A percentile compares a stretch with the other conserved stretches of the same genome.
Evolutionary conservation across 2,888 invertebrate genomes (phyloP).

Genomic region (Agrotis exclamationis): DNA sequence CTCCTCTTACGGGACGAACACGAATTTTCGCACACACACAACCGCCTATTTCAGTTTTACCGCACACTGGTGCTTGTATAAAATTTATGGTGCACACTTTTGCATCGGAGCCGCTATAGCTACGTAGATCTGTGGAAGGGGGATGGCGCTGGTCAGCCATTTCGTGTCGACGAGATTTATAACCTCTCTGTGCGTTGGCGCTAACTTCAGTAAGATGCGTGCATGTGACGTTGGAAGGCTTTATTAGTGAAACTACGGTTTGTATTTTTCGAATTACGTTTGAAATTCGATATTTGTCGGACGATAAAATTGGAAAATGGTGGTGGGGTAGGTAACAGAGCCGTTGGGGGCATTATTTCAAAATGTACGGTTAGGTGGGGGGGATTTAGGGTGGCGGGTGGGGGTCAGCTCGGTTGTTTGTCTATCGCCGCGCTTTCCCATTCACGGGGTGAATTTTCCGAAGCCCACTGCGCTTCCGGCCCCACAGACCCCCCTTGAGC

Average conservation of each 20-base stretch:
- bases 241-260: constrained; percentile 52
- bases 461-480: constrained; percentile 86
- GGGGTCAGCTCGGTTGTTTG: constrained; percentile 88
- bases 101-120: constrained; percentile 83
- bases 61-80: constrained; percentile 88
- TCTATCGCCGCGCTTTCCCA: constrained; percentile 90
- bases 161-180: constrained; percentile 90
- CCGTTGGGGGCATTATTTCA: constrained; percentile 87
- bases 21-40: constrained; percentile 88
- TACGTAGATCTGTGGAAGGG: constrained; percentile 84
- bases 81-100: constrained; percentile 91
- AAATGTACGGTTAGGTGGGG: constrained; percentile 84
- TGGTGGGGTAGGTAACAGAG: constrained; percentile 71
- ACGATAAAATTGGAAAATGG: constrained; percentile 73
- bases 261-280: constrained; percentile 50
- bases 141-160: constrained; percentile 88
- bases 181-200: constrained; percentile 85
- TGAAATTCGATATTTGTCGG: constrained; percentile 63
- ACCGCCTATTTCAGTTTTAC: constrained; percentile 84
- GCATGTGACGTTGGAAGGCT: constrained; percentile 74
- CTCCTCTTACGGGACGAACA: constrained; percentile 83
- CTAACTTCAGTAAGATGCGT: constrained; percentile 87
- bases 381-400: constrained; percentile 69
- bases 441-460: constrained; percentile 90
- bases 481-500: constrained; percentile 78